A percentile compares a stretch with the other conserved stretches of the same genome.
Conservation (phyloP, 2,797 vertebrate species). For the Gymnoscopelus braueri region DNA sequence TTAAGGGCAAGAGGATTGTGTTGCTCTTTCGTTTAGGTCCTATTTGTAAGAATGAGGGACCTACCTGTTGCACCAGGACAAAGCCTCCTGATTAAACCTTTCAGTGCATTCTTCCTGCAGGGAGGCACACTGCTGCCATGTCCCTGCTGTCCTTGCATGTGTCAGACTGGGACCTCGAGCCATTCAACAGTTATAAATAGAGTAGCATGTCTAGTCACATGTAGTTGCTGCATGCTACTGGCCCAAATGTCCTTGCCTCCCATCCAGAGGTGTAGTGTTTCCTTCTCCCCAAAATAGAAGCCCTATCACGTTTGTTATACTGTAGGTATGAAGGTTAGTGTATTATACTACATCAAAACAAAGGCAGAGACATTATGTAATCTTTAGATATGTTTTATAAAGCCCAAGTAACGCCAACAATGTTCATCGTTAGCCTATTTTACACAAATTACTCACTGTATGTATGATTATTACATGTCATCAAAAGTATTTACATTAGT, state of each 20-base stretch:
- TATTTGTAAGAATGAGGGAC: conserved; percentile 19
- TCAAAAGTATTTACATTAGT: too few species aligned
- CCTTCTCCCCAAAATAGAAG: conserved; percentile 59
- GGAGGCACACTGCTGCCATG: conserved; percentile 49
- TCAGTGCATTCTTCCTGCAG: conserved; percentile 45
- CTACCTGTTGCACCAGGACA: conserved; percentile 63
- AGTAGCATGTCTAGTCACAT: conserved; percentile 78
- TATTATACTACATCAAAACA: conserved; percentile 12
- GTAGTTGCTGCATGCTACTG: conserved; percentile 47
- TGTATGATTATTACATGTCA: too few species aligned
- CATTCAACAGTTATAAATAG: conserved; percentile 80
- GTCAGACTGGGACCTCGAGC: conserved; percentile 49
- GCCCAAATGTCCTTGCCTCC: conserved; percentile 42
- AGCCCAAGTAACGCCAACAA: too few species aligned
- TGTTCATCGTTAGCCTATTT: too few species aligned
- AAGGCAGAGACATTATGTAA: not conserved
- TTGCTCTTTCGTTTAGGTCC: conserved; percentile 1
- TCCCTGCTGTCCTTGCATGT: conserved; percentile 70
- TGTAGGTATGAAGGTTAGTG: conserved; percentile 15
- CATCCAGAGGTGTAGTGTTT: conserved; percentile 62
- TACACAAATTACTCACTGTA: too few species aligned
- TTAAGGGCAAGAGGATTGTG: not conserved
- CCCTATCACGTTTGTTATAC: conserved; percentile 7
- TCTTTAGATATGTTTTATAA: not conserved
- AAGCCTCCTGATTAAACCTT: conserved; percentile 50